phyloP scores from a whole-genome alignment of 2,113 vertebrate genomes.

The Pristiophorus japonicus region DNA sequence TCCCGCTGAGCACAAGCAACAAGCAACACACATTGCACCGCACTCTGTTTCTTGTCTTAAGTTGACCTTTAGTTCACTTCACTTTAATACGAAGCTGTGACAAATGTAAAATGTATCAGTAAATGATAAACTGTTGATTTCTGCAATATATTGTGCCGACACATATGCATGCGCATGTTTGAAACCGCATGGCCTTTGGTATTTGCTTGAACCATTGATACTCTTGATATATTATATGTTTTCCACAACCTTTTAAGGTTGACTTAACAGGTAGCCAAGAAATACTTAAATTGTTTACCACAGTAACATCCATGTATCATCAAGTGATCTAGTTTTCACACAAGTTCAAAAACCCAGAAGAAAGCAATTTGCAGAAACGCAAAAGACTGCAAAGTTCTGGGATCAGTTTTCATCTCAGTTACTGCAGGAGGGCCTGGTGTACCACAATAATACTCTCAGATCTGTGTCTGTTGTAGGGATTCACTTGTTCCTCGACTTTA shows the following conservation, averaged over 20 bases:
- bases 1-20: not conserved
- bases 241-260: constrained; percentile 38
- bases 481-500: constrained; percentile 41
- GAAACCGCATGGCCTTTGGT: constrained; percentile 42
- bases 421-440: constrained; percentile 52
- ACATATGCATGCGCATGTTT: constrained; percentile 37
- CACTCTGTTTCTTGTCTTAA: not conserved
- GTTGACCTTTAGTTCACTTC: not conserved
- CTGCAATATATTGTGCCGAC: not conserved
- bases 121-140: not conserved
- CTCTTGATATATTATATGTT: constrained; percentile 40
- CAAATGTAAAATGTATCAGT: not conserved
- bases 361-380: constrained; percentile 48
- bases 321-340: not conserved
- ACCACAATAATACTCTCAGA: constrained; percentile 46
- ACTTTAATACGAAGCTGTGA: not conserved
- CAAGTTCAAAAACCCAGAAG: constrained; percentile 41
- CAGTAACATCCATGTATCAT: constrained; percentile 38
- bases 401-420: constrained; percentile 49
- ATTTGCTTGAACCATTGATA: constrained; percentile 43
- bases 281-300: constrained; percentile 37
- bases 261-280: constrained; percentile 40
- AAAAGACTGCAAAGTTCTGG: constrained; percentile 43
- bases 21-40: not conserved
- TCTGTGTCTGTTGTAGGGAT: constrained; percentile 46